Base-by-base conservation (phyloP, 2,888 invertebrate genomes). In the Zaprionus obscuricornis region DNA sequence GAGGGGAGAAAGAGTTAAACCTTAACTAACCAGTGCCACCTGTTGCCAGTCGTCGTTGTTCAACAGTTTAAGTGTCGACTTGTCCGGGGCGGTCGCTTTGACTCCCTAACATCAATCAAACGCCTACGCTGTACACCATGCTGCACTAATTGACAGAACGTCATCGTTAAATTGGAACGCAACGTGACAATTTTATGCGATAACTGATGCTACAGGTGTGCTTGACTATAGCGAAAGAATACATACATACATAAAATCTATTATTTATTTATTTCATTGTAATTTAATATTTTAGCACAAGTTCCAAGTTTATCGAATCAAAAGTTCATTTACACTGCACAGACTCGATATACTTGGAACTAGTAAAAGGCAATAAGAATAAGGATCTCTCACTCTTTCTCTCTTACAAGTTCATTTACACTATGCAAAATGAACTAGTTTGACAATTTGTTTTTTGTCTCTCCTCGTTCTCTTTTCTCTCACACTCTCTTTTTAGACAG, bases 111-210 rank as follows among this genome's bases (percentile, higher is more conserved):
- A 79, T 82, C 79, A 82, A 82, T 77, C 82, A 74, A 55, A 55
- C 82, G 54, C 67, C 77, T 77, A 76, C 77, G 58, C 82, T 22
- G 20, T 33, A n/a, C 57, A 27, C 54, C 60, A 50, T 31, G 55
- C 26, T 58, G 54, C 54, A 70, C 78, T 78, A 78, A 78, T 78
- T 78, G 78, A 82, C 78, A 85, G 63, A 85, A 59, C 65, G 78
- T 78, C 67, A 63, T 62, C 59, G 65, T 74, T 67, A 81, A 78
- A 81, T 74, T 73, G 67, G 56, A 52, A 45, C 42, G 26, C 57
- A 66, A 63, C 43, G 60, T 66, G 71, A 70, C 71, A 74, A 8
- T 62, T 22, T 22, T 50, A 27, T 50, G 56, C 37, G 46, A 39
- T 43, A 54, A 54, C 24, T 20, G 34, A 39, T 42, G 29, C 11